These are phyloP conservation scores for Drosophila persimilis DNA, from an alignment of 1,140 invertebrate genomes.

Conservation along the genomic window DNA sequence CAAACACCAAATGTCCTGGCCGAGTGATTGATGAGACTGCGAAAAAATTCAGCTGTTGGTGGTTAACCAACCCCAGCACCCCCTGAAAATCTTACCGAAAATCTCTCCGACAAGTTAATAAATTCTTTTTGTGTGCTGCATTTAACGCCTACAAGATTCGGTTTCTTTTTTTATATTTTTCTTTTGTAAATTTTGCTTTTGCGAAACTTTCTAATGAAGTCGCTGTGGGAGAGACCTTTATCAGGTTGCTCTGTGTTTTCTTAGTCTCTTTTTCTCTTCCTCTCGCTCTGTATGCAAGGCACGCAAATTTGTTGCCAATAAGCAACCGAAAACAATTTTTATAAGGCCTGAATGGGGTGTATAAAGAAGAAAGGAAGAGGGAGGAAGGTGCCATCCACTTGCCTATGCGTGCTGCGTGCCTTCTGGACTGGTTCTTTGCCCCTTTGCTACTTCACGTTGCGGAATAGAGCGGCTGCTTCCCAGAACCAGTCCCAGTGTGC, in stretches of 20 bases:
- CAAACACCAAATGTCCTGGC: conserved; percentile 41
- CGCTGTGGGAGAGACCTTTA: conserved; percentile 42
- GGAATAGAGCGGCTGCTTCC: conserved; percentile 14
- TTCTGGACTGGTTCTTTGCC: conserved; percentile 27
- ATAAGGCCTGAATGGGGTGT: conserved; percentile 39
- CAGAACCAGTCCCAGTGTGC: conserved; percentile 5
- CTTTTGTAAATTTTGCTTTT: conserved; percentile 7
- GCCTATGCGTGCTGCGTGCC: conserved; percentile 69
- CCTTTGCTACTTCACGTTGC: conserved; percentile 17
- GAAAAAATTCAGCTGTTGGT: conserved; percentile 64
- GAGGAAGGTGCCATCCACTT: conserved; percentile 19
- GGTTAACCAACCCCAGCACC: conserved; percentile 41
- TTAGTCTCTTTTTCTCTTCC: conserved; percentile 1
- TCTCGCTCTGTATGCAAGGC: conserved; percentile 60
- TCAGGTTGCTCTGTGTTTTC: conserved; percentile 20
- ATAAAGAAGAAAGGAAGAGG: conserved; percentile 13
- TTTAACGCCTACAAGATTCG: conserved; percentile 39
- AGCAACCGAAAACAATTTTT: conserved; percentile 74
- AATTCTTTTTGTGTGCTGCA: conserved; percentile 50
- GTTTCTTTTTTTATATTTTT: too few species aligned
- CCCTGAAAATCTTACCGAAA: conserved; percentile 27
- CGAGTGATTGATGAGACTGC: conserved; percentile 61
- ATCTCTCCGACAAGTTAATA: conserved; percentile 43
- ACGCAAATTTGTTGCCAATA: conserved; percentile 77
- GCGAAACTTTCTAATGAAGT: conserved; percentile 45